Percentiles rank a stretch among this genome's conserved stretches.
These are phyloP conservation scores for Hymenopus coronatus DNA, from an alignment of 2,888 invertebrate species.

Conservation along the genomic window DNA sequence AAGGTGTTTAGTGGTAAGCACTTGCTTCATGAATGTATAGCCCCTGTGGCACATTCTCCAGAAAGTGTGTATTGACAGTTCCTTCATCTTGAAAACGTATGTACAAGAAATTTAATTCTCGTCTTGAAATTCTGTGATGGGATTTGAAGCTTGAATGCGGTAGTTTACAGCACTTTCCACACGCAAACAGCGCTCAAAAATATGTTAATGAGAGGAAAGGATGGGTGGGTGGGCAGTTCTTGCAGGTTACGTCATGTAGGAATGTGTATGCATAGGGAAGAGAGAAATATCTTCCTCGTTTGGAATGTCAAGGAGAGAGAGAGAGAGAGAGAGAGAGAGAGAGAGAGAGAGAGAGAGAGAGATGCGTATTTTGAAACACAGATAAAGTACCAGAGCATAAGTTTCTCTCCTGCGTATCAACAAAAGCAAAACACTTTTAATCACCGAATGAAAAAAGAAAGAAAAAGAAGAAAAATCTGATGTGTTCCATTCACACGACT, in stretches of 20 bases:
- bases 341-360: not conserved
- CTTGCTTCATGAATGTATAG: no score
- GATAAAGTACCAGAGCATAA: not conserved
- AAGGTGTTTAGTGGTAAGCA: no score
- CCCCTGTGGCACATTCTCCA: no score
- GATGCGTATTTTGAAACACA: not conserved
- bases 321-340: not conserved
- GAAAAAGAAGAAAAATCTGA: no score
- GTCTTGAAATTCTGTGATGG: no score
- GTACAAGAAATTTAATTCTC: no score
- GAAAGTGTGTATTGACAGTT: no score
- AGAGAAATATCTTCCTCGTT: not conserved
- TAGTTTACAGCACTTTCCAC: not conserved
- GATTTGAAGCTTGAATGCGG: not conserved
- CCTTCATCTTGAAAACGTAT: no score
- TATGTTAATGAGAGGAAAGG: not conserved
- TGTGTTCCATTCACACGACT: no score
- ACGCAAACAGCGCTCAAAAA: not conserved
- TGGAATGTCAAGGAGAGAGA: not conserved
- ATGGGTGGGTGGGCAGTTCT: not conserved
- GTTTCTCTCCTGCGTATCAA: no score
- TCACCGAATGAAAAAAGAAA: no score
- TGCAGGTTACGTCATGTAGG: not conserved
- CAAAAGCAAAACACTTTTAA: no score
- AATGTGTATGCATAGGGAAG: not conserved